phyloP scores from a whole-genome alignment of 2,797 vertebrate genomes.

The Micropoecilia bifurca region DNA sequence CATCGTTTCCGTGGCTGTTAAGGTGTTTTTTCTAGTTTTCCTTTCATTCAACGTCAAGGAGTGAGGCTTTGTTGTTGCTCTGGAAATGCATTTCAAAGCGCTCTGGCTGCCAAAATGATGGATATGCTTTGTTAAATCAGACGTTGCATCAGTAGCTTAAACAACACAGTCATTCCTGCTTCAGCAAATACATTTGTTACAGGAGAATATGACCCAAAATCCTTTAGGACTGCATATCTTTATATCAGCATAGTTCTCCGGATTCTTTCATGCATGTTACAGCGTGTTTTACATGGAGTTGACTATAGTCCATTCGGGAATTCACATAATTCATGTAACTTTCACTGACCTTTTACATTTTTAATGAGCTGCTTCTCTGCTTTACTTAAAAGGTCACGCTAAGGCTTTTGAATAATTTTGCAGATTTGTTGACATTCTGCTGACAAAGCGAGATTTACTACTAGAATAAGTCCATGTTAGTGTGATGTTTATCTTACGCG shows the following conservation, averaged over 20 bases:
- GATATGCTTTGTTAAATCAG: conserved; percentile 39
- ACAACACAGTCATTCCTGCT: conserved; percentile 24
- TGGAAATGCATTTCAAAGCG: conserved; percentile 5
- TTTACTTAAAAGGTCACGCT: conserved; percentile 59
- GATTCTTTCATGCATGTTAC: conserved; percentile 4
- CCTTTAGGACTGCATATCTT: conserved; percentile 8
- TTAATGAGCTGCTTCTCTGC: conserved; percentile 51
- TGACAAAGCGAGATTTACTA: not conserved
- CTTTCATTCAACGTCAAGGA: conserved; percentile 36
- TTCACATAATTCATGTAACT: conserved; percentile 33
- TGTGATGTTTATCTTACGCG: not conserved
- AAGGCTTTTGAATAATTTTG: conserved; percentile 58
- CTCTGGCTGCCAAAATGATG: conserved; percentile 42
- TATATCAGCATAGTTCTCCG: not conserved
- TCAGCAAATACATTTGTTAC: conserved; percentile 12
- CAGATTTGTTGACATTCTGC: conserved; percentile 25
- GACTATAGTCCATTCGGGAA: conserved; percentile 12
- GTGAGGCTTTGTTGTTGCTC: conserved; percentile 11
- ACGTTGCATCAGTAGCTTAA: conserved; percentile 33
- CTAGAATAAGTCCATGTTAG: not conserved
- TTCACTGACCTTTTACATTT: conserved; percentile 60
- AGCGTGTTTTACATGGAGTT: conserved; percentile 14
- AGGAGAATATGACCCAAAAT: conserved; percentile 12
- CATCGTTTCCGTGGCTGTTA: conserved; percentile 34
- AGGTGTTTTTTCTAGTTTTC: conserved; percentile 33